Percentiles rank a stretch among this genome's conserved stretches.
These are phyloP conservation scores for Brienomyrus brachyistius DNA, from an alignment of 2,113 vertebrate species.

Conservation along the genomic window DNA sequence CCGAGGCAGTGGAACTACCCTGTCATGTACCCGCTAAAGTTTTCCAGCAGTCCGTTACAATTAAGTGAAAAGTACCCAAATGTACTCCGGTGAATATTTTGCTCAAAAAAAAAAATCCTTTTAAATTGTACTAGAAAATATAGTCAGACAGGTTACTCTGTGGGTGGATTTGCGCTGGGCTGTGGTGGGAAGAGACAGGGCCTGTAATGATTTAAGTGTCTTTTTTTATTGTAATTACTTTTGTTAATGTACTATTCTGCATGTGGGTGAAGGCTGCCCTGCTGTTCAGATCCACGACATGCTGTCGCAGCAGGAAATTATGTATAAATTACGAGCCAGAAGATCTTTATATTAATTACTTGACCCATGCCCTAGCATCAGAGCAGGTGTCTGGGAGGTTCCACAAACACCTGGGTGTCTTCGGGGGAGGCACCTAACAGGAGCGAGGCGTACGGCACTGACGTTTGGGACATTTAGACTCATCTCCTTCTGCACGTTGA, in stretches of 20 bases:
- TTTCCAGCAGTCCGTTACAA: constrained; percentile 7
- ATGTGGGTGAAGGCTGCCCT: not conserved
- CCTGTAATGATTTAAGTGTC: not conserved
- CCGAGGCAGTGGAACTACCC: not conserved
- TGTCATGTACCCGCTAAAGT: not conserved
- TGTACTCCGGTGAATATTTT: not conserved
- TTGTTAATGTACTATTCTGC: not conserved
- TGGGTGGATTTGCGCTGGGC: not conserved
- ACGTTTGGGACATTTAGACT: not conserved
- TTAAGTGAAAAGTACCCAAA: constrained; percentile 3
- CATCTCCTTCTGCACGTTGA: not conserved
- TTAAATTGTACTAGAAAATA: not conserved
- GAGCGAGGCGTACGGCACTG: not conserved
- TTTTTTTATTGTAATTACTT: not conserved
- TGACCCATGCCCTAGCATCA: not conserved
- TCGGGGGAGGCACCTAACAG: not conserved
- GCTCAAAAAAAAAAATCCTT: not conserved
- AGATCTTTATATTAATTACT: not conserved
- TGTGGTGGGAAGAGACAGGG: not conserved
- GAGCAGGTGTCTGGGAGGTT: not conserved
- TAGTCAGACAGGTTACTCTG: not conserved
- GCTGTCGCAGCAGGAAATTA: not conserved
- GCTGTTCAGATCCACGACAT: not conserved
- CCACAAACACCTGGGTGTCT: not conserved
- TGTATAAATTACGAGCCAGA: not conserved